A percentile compares a stretch with the other conserved stretches of the same genome.
Evolutionary conservation across 2,797 vertebrate species (phyloP).

Genomic region (Cheirogaleus major): DNA sequence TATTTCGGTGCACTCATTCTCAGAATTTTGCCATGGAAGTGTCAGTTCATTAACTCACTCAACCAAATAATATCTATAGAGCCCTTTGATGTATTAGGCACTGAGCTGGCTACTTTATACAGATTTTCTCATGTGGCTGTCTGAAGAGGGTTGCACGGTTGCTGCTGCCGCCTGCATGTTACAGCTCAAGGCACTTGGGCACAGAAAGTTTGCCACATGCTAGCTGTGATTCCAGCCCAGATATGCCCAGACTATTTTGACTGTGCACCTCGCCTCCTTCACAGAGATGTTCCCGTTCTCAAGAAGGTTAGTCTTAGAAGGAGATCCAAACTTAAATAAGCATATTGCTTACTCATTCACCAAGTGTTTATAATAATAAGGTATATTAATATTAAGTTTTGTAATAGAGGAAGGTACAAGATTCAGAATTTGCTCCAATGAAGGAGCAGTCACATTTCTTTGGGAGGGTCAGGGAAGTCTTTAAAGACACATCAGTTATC

Average conservation of each 20-base stretch:
- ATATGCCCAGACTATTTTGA: background rate
- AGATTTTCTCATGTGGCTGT: background rate
- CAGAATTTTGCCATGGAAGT: background rate
- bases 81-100: background rate
- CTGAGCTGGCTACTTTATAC: background rate
- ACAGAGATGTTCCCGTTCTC: background rate
- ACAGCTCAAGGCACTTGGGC: background rate
- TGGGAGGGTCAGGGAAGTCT: background rate
- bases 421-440: background rate
- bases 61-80: background rate
- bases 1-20: background rate
- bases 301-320: background rate
- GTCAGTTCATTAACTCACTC: background rate
- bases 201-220: background rate
- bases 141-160: background rate
- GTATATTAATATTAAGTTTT: background rate
- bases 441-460: background rate
- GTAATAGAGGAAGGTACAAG: background rate
- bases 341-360: background rate
- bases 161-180: background rate
- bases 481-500: background rate
- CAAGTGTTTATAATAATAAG: background rate
- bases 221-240: background rate
- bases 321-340: background rate
- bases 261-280: background rate